Evolutionary conservation across 2,888 invertebrate species (phyloP), one percentile per base, ranked within the genome.

Genomic region (Pharmacophagus antenor): DNA sequence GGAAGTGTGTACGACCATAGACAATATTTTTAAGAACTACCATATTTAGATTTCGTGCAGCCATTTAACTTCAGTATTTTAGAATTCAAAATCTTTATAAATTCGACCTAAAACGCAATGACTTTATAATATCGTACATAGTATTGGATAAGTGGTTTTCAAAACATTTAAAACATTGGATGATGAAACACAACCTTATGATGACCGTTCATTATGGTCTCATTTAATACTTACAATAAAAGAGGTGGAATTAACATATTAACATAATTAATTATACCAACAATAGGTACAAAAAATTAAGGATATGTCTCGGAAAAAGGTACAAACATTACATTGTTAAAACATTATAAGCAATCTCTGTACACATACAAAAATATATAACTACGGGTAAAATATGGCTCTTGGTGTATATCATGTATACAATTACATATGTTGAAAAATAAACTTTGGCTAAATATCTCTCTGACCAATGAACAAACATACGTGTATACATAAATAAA

Each of bases 351-450:
- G 56, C 37, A 74, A 76, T 80, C 71, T 83, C 82, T 85, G 79
- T 85, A 86, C 82, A 85, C 59, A 78, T 86, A 85, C 73, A 85
- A 85, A 87, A 86, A 85, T 85, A 87, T 77, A 74, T 83, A 82
- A 81, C 73, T 78, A 80, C 80, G 74, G 72, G 71, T 78, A 80
- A 78, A 82, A 82, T 82, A 85, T 84, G 77, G 79, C 77, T 74
- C 74, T 79, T 66, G 68, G 72, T 74, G 72, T 73, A 73, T 70
- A 67, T 70, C 62, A 65, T 63, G 67, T 66, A 63, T 62, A 65
- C 59, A 37, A 74, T 72, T 70, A 70, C 71, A 73, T 69, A 69
- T 42, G 50, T 56, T 56, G 44, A 69, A 72, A 69, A 74, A 73
- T 76, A 78, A 76, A 77, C 71, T 73, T 76, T 73, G 74, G 72